Conservation (phyloP, 2,113 vertebrate genomes). For the Callionymus lyra region DNA sequence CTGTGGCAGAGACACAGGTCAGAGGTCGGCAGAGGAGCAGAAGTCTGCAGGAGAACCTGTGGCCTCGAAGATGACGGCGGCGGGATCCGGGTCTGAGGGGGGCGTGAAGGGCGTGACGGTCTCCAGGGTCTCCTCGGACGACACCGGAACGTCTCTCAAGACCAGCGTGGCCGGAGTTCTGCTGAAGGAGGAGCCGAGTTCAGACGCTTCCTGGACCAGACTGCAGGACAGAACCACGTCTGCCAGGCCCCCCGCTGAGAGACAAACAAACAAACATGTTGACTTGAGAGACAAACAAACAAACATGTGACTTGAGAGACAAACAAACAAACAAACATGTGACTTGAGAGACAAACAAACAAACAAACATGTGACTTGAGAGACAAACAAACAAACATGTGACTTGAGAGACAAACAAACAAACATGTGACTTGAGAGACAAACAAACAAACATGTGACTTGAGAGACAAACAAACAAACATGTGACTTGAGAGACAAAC, state of each 20-base stretch:
- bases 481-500: no score
- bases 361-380: no score
- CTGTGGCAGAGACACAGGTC: constrained; percentile 29
- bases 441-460: no score
- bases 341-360: no score
- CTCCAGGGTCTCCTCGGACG: constrained; percentile 54
- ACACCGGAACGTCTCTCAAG: constrained; percentile 57
- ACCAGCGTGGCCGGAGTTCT: constrained; percentile 63
- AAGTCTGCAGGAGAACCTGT: constrained; percentile 54
- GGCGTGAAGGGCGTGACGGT: constrained; percentile 62
- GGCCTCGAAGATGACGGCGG: constrained; percentile 65
- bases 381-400: no score
- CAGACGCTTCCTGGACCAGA: constrained; percentile 56
- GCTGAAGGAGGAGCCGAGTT: constrained; percentile 22
- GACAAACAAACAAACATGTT: no score
- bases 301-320: no score
- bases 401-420: no score
- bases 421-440: no score
- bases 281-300: no score
- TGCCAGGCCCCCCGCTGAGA: constrained; percentile 40
- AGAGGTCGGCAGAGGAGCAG: neutral
- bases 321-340: no score
- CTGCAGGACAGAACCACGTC: constrained; percentile 71
- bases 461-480: no score
- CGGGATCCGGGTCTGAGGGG: constrained; percentile 35